Conservation (phyloP, 2,888 invertebrate genomes). For the Leistus spinibarbis region DNA sequence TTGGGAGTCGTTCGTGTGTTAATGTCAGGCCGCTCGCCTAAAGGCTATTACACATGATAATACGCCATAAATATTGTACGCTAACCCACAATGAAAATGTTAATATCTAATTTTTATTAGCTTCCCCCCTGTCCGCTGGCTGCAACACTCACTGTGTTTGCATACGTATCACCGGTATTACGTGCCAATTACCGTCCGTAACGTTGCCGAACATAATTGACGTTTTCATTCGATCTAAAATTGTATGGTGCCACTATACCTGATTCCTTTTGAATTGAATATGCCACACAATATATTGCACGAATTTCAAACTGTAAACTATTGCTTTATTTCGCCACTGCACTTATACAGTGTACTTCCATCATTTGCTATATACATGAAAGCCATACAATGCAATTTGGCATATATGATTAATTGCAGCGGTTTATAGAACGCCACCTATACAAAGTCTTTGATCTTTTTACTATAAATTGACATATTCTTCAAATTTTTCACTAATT, state of each 20-base stretch:
- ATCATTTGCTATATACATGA: not conserved
- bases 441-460: not conserved
- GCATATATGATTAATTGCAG: not conserved
- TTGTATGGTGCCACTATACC: conserved; percentile 23
- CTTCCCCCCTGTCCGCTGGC: not conserved
- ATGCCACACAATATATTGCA: not conserved
- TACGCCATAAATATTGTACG: conserved; percentile 37
- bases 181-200: conserved; percentile 35
- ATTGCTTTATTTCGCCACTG: not conserved
- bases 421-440: not conserved
- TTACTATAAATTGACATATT: not conserved
- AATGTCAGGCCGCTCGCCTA: conserved; percentile 37
- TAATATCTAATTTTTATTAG: conserved; percentile 39
- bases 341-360: too few relatives aligned
- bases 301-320: not conserved
- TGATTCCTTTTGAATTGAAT: not conserved
- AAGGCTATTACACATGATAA: conserved; percentile 40
- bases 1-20: conserved; percentile 28
- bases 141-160: conserved; percentile 10
- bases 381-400: not conserved
- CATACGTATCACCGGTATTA: conserved; percentile 35
- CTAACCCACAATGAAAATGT: conserved; percentile 39
- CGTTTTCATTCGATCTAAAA: conserved; percentile 38
- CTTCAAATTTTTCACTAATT: too few relatives aligned
- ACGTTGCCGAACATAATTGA: conserved; percentile 31